These are phyloP conservation scores for Cathartes aura DNA, from an alignment of 2,113 vertebrate genomes.

Conservation along the genomic window DNA sequence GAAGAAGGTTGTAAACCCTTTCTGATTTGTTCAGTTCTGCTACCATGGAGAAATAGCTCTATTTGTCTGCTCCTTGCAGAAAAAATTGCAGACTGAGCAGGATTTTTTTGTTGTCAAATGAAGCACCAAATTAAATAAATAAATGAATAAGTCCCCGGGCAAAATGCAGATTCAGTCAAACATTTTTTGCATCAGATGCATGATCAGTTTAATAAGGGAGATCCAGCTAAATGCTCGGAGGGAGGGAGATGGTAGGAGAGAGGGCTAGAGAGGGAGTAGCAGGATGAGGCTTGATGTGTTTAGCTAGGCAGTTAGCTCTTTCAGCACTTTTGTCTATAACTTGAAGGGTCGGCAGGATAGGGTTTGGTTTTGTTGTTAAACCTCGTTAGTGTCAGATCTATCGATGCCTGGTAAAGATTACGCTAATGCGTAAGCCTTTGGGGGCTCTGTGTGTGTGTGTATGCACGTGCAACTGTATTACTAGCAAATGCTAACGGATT, in stretches of 20 bases:
- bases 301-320: background rate
- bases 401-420: slow-evolving; percentile 5
- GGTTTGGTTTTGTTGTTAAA: slow-evolving; percentile 3
- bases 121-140: slow-evolving; percentile 19
- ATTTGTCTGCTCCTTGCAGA: background rate
- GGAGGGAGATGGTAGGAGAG: background rate
- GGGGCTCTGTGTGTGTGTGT: background rate
- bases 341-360: background rate
- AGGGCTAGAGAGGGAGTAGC: background rate
- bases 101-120: background rate
- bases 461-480: background rate
- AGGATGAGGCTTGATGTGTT: background rate
- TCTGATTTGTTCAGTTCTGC: slow-evolving; percentile 14
- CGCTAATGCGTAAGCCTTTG: background rate
- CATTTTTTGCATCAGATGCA: slow-evolving; percentile 17
- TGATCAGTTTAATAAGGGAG: slow-evolving; percentile 16
- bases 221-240: background rate
- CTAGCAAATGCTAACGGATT: background rate
- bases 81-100: background rate
- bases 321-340: background rate
- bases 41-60: background rate
- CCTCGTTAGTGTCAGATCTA: background rate
- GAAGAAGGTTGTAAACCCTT: background rate
- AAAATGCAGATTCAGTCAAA: slow-evolving; percentile 35
- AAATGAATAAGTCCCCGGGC: background rate